phyloP scores from a whole-genome alignment of 2,797 vertebrate species.

The Sebastiscus tertius region DNA sequence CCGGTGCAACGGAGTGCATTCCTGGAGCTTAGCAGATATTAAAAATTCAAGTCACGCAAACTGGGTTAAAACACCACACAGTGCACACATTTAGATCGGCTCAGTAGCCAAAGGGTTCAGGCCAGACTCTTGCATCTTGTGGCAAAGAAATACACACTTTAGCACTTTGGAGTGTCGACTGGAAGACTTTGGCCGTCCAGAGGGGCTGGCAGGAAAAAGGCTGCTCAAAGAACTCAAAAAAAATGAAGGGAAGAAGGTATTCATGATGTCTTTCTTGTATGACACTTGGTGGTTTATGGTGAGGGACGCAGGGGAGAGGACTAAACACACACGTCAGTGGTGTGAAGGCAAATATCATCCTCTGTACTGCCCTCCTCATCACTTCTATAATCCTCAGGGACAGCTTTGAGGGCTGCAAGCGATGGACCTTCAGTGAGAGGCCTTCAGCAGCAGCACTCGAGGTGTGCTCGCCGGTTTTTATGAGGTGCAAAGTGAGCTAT shows the following conservation, averaged over 20 bases:
- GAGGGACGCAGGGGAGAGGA: background rate
- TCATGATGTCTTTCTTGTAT: conserved; percentile 2
- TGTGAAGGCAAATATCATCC: conserved; percentile 5
- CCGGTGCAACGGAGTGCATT: conserved; percentile 47
- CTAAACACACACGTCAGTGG: background rate
- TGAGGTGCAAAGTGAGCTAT: conserved; percentile 78
- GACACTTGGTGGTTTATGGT: conserved; percentile 13
- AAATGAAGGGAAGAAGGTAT: background rate
- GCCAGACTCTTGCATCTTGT: conserved; percentile 29
- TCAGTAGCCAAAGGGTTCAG: conserved; percentile 37
- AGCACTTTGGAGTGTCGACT: conserved; percentile 45
- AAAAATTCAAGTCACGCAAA: conserved; percentile 78
- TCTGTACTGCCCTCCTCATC: conserved; percentile 15
- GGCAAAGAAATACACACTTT: conserved; percentile 54
- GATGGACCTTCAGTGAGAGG: conserved; percentile 38
- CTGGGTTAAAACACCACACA: conserved; percentile 73
- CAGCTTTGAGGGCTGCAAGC: conserved; percentile 10
- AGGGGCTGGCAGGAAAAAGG: conserved; percentile 45
- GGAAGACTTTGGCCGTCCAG: conserved; percentile 27
- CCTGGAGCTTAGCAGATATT: conserved; percentile 62
- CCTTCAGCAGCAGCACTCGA: conserved; percentile 50
- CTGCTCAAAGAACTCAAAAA: background rate
- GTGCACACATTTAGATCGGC: conserved; percentile 62
- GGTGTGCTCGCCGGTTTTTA: conserved; percentile 72
- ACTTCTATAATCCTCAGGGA: conserved; percentile 41